Conservation (phyloP, 2,113 vertebrate species). For the Jaculus jaculus region DNA sequence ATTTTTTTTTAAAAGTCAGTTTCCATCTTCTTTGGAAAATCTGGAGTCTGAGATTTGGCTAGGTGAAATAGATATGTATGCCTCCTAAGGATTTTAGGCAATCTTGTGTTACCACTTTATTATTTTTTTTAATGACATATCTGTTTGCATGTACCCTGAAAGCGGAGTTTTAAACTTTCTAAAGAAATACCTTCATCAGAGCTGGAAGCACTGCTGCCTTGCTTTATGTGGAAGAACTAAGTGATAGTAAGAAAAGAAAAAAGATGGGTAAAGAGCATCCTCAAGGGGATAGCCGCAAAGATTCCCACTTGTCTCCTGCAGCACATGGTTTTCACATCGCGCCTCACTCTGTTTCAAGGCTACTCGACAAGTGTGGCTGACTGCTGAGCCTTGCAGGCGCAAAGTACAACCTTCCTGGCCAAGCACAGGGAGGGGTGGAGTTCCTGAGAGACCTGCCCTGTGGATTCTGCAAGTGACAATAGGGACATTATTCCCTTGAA, state of each 20-base stretch:
- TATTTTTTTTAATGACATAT: conserved; percentile 16
- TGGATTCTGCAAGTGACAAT: neutral
- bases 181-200: neutral
- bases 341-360: neutral
- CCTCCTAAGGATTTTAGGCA: neutral
- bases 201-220: neutral
- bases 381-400: neutral
- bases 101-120: neutral
- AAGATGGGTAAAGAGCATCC: neutral
- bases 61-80: neutral
- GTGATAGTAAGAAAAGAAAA: neutral
- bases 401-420: neutral
- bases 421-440: neutral
- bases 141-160: neutral
- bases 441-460: neutral
- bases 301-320: neutral
- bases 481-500: neutral
- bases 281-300: neutral
- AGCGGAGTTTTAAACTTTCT: conserved; percentile 23
- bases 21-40: conserved; percentile 44
- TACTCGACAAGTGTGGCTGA: neutral
- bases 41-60: conserved; percentile 20
- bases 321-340: neutral
- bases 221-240: neutral
- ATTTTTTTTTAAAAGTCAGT: no score